Conservation (phyloP, 2,113 vertebrate species). For the Bungarus multicinctus region DNA sequence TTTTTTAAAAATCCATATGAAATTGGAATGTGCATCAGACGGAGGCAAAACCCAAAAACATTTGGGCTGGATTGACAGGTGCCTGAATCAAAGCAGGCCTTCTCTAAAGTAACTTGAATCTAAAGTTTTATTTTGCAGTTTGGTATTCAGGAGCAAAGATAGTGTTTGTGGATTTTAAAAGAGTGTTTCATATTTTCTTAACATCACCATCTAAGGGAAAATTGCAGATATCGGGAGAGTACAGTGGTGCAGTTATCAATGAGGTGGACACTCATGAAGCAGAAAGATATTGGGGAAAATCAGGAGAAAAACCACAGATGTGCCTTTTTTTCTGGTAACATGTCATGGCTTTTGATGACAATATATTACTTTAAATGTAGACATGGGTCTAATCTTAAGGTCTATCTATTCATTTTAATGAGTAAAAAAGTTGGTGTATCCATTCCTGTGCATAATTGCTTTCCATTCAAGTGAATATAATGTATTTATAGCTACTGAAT, state of each 20-base stretch:
- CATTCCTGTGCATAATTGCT: not conserved
- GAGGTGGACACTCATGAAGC: not conserved
- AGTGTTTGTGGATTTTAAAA: not conserved
- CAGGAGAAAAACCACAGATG: not conserved
- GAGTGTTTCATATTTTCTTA: not conserved
- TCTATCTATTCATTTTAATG: not conserved
- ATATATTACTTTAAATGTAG: not conserved
- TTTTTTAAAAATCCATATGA: not conserved
- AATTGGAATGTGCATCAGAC: not conserved
- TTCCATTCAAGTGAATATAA: not conserved
- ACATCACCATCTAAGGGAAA: not conserved
- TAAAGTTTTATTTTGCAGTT: not conserved
- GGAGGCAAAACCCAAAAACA: not conserved
- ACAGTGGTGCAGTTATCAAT: not conserved
- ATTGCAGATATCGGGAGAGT: not conserved
- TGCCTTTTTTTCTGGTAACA: not conserved
- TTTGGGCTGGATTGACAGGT: not conserved
- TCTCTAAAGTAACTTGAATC: not conserved
- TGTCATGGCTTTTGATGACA: not conserved
- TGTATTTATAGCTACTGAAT: not conserved
- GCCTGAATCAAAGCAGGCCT: slow-evolving; percentile 19
- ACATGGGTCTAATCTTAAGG: not conserved
- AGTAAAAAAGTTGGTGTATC: not conserved
- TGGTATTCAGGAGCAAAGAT: not conserved
- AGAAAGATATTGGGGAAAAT: not conserved